Evolutionary conservation across 2,888 invertebrate species (phyloP).

Genomic region (Heliconius aoede): DNA sequence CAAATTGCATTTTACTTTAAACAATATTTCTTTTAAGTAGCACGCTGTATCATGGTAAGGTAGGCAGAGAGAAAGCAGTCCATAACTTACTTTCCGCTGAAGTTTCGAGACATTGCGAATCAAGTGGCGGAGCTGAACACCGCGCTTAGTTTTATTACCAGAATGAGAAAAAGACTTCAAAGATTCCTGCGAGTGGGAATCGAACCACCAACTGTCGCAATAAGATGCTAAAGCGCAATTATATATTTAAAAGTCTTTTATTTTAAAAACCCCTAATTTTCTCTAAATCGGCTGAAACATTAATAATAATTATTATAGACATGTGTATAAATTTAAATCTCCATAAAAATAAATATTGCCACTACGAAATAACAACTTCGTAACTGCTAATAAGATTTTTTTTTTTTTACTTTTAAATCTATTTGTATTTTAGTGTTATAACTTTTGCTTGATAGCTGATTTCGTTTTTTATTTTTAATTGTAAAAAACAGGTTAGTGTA

Average conservation of each 20-base stretch:
- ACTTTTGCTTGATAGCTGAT: too few relatives aligned
- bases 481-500: too few relatives aligned
- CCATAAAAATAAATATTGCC: constrained; percentile 2
- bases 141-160: not conserved
- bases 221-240: not conserved
- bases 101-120: not conserved
- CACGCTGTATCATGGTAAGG: not conserved
- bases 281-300: not conserved
- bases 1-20: not conserved
- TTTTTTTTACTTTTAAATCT: not conserved
- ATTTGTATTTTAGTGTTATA: too few relatives aligned
- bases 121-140: not conserved
- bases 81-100: not conserved
- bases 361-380: not conserved
- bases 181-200: not conserved
- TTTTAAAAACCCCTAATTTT: not conserved
- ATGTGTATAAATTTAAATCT: constrained; percentile 1
- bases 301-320: constrained; percentile 1
- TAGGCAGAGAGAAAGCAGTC: not conserved
- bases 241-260: not conserved
- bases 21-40: not conserved
- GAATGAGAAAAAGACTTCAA: not conserved
- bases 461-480: too few relatives aligned
- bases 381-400: not conserved
- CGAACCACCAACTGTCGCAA: not conserved